A percentile compares a stretch with the other conserved stretches of the same genome.
phyloP scores from a whole-genome alignment of 2,888 invertebrate species.

The Acanthacorydalis orientalis region DNA sequence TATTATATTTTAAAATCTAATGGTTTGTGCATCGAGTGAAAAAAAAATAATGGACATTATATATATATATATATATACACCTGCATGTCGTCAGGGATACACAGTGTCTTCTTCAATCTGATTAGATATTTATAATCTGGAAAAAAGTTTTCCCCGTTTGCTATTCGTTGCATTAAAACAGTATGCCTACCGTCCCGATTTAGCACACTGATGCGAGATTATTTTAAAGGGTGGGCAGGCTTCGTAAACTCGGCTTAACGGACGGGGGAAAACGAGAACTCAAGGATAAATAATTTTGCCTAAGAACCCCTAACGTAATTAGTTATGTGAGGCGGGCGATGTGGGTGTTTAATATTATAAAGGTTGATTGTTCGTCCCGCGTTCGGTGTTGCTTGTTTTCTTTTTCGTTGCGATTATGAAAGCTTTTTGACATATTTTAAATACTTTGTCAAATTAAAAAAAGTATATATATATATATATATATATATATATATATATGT shows the following conservation, averaged over 20 bases:
- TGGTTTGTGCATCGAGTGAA: too few species aligned
- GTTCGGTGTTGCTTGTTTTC: not conserved
- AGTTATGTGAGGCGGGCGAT: conserved; percentile 35
- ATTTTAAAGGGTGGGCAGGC: not conserved
- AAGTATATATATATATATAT: too few species aligned
- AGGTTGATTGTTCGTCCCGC: conserved; percentile 29
- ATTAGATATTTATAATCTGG: conserved; percentile 9
- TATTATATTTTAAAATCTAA: too few species aligned
- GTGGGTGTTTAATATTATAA: conserved; percentile 29
- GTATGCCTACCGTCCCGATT: not conserved
- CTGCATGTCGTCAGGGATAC: too few species aligned
- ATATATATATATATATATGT: too few species aligned
- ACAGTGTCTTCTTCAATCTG: not conserved
- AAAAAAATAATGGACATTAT: too few species aligned
- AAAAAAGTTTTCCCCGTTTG: conserved; percentile 9
- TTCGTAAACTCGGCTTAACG: conserved; percentile 5
- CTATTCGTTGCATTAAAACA: not conserved
- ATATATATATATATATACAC: too few species aligned
- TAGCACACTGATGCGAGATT: too few species aligned
- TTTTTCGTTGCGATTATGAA: too few species aligned
- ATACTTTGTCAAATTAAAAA: too few species aligned
- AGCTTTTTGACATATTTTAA: too few species aligned
- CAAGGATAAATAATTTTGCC: conserved; percentile 50
- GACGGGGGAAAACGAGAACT: conserved; percentile 8
- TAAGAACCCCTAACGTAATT: conserved; percentile 55